Conservation (phyloP, 2,888 invertebrate genomes). For the Nomada flava region DNA sequence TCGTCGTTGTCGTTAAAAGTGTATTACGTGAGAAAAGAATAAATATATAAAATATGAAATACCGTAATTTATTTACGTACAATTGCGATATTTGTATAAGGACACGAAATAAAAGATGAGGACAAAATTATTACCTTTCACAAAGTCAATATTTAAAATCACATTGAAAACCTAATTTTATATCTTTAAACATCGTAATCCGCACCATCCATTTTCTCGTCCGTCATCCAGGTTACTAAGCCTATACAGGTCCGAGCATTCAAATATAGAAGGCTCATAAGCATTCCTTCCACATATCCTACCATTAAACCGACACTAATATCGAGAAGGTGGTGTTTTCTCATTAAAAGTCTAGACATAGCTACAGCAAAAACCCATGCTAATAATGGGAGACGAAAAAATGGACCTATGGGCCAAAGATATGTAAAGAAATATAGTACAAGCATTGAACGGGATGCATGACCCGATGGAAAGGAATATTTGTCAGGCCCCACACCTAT, state of each 20-base stretch:
- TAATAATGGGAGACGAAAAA: constrained; percentile 88
- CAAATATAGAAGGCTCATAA: constrained; percentile 89
- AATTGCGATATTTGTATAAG: neutral
- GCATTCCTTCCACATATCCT: constrained; percentile 89
- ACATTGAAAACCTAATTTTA: neutral
- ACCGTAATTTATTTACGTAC: constrained; percentile 33
- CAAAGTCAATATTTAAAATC: neutral
- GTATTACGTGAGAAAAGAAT: constrained; percentile 32
- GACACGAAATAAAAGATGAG: neutral
- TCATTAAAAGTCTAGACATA: constrained; percentile 92
- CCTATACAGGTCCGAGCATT: constrained; percentile 87
- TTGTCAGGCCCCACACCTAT: constrained; percentile 94
- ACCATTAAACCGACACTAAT: constrained; percentile 90
- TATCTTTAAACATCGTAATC: constrained; percentile 88
- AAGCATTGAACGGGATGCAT: constrained; percentile 93
- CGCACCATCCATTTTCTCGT: constrained; percentile 89
- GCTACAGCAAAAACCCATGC: constrained; percentile 92
- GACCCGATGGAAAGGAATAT: constrained; percentile 97
- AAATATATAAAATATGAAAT: constrained; percentile 44
- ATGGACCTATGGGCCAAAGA: constrained; percentile 87
- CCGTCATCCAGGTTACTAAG: constrained; percentile 87
- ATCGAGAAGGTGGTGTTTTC: constrained; percentile 95
- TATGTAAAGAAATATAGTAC: constrained; percentile 90
- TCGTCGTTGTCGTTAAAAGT: constrained; percentile 14
- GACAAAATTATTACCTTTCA: too few relatives aligned